Evolutionary conservation across 2,113 vertebrate species (phyloP).

Genomic region (Dicentrarchus labrax): DNA sequence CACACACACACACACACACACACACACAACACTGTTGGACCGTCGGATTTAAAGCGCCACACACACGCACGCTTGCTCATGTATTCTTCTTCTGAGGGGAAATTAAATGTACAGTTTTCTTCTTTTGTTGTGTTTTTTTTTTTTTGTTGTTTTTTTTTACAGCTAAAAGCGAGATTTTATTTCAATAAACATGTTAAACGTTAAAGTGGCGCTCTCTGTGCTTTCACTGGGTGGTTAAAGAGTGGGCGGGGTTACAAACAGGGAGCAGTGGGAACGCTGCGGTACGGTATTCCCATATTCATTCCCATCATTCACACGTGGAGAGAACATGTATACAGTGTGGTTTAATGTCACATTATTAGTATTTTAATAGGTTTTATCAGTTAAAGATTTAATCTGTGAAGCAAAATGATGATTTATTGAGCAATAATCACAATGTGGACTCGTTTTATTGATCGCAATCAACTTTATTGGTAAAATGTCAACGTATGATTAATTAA

Average conservation of each 20-base stretch:
- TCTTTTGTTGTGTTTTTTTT: constrained; percentile 44
- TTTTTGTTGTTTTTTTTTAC: constrained; percentile 38
- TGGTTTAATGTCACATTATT: too few species aligned
- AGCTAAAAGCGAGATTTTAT: constrained; percentile 69
- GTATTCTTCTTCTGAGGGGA: constrained; percentile 60
- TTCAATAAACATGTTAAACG: constrained; percentile 84
- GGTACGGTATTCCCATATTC: constrained; percentile 68
- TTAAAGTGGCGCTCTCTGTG: constrained; percentile 75
- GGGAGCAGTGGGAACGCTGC: constrained; percentile 21
- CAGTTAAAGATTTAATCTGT: too few species aligned
- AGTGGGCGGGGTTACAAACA: constrained; percentile 10
- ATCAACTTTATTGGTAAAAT: background rate
- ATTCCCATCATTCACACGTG: constrained; percentile 51
- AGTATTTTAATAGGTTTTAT: too few species aligned
- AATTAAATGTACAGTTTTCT: constrained; percentile 69
- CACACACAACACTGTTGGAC: too few species aligned
- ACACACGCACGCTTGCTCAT: constrained; percentile 26
- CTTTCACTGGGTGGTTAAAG: constrained; percentile 65
- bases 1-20: constrained; percentile 34
- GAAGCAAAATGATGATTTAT: too few species aligned
- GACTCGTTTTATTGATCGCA: too few species aligned
- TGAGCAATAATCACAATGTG: too few species aligned
- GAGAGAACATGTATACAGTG: constrained; percentile 23
- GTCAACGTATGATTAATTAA: too few species aligned
- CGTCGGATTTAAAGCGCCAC: constrained; percentile 33